Conservation (phyloP, 2,797 vertebrate genomes). For the Xerus rutilus region DNA sequence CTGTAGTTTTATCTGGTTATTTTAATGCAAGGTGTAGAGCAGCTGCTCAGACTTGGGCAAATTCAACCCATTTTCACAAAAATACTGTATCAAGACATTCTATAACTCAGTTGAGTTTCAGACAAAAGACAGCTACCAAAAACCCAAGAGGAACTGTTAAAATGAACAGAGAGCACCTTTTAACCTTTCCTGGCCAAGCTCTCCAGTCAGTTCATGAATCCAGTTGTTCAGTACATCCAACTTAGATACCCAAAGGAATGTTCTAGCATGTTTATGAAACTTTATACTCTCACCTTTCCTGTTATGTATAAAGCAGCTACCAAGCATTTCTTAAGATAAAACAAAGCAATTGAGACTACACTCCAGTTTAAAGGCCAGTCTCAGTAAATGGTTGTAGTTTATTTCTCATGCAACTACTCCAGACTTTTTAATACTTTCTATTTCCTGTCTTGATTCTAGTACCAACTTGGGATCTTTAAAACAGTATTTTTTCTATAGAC, state of each 20-base stretch:
- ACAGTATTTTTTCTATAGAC: neutral
- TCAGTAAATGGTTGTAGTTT: neutral
- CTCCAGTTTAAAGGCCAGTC: neutral
- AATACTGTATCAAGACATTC: conserved; percentile 3
- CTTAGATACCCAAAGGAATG: neutral
- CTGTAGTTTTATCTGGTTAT: neutral
- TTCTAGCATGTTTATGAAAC: conserved; percentile 19
- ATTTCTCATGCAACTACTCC: conserved; percentile 7
- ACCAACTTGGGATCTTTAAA: neutral
- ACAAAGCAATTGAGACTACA: neutral
- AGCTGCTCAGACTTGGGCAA: conserved; percentile 35
- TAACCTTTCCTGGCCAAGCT: neutral
- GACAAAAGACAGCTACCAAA: conserved; percentile 50
- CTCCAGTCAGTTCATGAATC: neutral
- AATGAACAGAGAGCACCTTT: conserved; percentile 1
- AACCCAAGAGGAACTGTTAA: neutral
- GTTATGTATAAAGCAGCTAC: neutral
- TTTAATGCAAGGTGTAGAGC: conserved; percentile 32
- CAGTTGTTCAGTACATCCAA: neutral
- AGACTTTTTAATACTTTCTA: neutral
- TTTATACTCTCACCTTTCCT: conserved; percentile 1
- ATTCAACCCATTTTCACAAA: conserved; percentile 48
- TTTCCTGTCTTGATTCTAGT: conserved; percentile 22
- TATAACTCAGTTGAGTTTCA: conserved; percentile 26
- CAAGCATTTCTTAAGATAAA: neutral